phyloP scores from a whole-genome alignment of 2,888 invertebrate species.

The Acrocyrtus sp. region DNA sequence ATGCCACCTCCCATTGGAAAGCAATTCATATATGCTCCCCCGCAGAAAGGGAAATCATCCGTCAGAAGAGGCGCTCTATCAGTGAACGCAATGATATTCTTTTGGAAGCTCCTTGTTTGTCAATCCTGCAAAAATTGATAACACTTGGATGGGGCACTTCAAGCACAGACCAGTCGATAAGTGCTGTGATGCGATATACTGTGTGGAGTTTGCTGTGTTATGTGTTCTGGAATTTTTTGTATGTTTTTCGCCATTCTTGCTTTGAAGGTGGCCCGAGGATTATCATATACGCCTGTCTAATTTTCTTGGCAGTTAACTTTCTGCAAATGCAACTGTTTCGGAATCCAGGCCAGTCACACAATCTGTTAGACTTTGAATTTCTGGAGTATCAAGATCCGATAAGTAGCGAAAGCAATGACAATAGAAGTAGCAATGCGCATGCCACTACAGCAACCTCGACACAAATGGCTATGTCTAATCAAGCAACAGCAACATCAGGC shows the following conservation, averaged over 20 bases:
- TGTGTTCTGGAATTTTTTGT: slow-evolving; percentile 14
- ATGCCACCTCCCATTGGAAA: too few species aligned
- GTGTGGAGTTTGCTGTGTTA: slow-evolving; percentile 15
- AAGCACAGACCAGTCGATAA: not conserved
- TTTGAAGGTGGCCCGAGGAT: slow-evolving; percentile 19
- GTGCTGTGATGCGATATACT: not conserved
- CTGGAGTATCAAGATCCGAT: slow-evolving; percentile 3
- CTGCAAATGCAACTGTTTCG: slow-evolving; percentile 17
- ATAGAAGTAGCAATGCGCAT: not conserved
- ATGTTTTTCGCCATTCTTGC: slow-evolving; percentile 7
- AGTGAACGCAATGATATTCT: slow-evolving; percentile 17
- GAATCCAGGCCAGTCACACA: slow-evolving; percentile 7
- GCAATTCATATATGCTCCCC: slow-evolving; percentile 5
- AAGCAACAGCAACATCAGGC: not conserved
- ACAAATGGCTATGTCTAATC: not conserved
- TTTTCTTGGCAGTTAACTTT: slow-evolving; percentile 11
- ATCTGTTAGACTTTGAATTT: slow-evolving; percentile 21
- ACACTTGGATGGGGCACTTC: slow-evolving; percentile 24
- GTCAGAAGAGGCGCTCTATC: not conserved
- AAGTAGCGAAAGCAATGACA: not conserved
- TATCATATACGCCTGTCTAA: not conserved
- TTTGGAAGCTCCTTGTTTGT: slow-evolving; percentile 15
- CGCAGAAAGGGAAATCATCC: slow-evolving; percentile 9
- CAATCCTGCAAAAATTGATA: slow-evolving; percentile 22
- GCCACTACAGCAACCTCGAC: not conserved